Conservation (phyloP, 1,140 invertebrate genomes). For the Brachionus angularis region DNA sequence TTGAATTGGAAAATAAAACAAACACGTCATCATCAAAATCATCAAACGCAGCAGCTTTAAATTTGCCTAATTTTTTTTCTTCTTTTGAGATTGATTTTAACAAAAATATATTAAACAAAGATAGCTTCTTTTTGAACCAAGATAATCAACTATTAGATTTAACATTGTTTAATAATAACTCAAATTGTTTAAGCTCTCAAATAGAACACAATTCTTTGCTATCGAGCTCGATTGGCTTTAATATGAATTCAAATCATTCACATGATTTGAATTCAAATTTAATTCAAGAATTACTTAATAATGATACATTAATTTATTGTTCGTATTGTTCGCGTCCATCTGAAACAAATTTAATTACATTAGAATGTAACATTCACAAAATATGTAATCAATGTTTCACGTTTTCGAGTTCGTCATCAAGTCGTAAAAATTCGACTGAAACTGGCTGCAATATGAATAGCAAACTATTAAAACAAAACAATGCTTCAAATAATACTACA, state of each 20-base stretch:
- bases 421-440: conserved; percentile 30
- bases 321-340: conserved; percentile 16
- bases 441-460: neutral
- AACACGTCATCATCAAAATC: neutral
- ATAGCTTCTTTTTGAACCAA: neutral
- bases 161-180: conserved; percentile 6
- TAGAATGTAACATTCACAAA: conserved; percentile 26
- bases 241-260: no score
- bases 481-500: neutral
- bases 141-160: neutral
- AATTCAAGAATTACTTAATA: neutral
- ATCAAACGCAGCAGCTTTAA: no score
- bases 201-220: no score
- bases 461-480: neutral
- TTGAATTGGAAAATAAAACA: neutral
- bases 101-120: neutral
- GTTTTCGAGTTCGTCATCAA: neutral
- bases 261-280: conserved; percentile 31
- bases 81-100: neutral
- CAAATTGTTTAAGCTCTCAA: no score
- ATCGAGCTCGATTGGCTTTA: neutral
- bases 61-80: no score
- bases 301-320: neutral
- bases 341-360: neutral
- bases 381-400: neutral